Percentiles rank a stretch among this genome's conserved stretches.
phyloP scores from a whole-genome alignment of 1,140 invertebrate species.

The Brachionus calyciflorus region DNA sequence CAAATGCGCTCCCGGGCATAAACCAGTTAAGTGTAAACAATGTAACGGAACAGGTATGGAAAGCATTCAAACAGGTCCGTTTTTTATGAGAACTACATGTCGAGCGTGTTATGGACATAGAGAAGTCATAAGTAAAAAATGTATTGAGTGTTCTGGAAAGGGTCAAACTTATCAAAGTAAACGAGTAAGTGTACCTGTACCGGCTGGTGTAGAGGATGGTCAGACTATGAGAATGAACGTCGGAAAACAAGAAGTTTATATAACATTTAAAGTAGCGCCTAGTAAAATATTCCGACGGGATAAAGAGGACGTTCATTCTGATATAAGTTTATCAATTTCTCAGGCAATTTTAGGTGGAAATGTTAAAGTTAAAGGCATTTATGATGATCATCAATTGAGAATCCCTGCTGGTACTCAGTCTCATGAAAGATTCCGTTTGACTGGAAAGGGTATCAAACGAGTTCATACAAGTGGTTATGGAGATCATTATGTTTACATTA shows the following conservation, averaged over 20 bases:
- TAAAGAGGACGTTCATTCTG: slow-evolving; percentile 81
- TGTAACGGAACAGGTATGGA: slow-evolving; percentile 96
- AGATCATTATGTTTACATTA: slow-evolving; percentile 93
- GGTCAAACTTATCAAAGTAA: slow-evolving; percentile 84
- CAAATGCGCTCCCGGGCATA: slow-evolving; percentile 81
- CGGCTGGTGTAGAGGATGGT: slow-evolving; percentile 89
- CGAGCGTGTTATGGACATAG: slow-evolving; percentile 83
- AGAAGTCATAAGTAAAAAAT: slow-evolving; percentile 83
- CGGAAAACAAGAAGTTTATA: slow-evolving; percentile 82
- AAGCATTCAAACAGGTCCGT: slow-evolving; percentile 70
- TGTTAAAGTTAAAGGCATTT: slow-evolving; percentile 84
- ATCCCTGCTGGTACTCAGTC: slow-evolving; percentile 86
- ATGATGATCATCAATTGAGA: slow-evolving; percentile 85
- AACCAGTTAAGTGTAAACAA: slow-evolving; percentile 77
- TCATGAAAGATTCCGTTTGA: slow-evolving; percentile 77
- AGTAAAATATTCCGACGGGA: slow-evolving; percentile 87
- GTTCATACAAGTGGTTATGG: slow-evolving; percentile 84
- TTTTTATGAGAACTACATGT: slow-evolving; percentile 94
- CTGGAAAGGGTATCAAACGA: slow-evolving; percentile 86
- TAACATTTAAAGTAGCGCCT: slow-evolving; percentile 81
- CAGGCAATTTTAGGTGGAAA: slow-evolving; percentile 91
- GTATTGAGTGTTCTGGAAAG: slow-evolving; percentile 86
- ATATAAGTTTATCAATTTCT: slow-evolving; percentile 65
- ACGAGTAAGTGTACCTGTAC: slow-evolving; percentile 87
- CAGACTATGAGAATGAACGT: slow-evolving; percentile 90